These are phyloP conservation scores for Volucella inflata DNA, from an alignment of 2,888 invertebrate species.

Conservation along the genomic window DNA sequence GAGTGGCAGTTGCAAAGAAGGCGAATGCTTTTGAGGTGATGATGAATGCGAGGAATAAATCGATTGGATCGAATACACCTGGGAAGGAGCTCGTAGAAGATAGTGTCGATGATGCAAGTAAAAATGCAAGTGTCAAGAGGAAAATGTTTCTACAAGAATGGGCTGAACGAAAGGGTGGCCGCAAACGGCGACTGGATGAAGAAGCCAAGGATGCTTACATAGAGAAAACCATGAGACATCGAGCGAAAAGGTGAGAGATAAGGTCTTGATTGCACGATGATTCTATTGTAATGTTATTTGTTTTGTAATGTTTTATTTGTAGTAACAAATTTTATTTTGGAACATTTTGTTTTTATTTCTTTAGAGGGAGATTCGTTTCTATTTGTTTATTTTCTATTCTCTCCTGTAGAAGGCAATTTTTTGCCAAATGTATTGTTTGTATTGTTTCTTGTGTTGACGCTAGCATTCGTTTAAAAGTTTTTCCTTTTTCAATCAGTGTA, in stretches of 20 bases:
- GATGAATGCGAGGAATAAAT: slow-evolving; percentile 88
- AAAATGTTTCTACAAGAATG: slow-evolving; percentile 86
- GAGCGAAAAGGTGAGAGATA: slow-evolving; percentile 84
- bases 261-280: neutral
- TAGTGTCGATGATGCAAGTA: slow-evolving; percentile 72
- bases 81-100: slow-evolving; percentile 83
- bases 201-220: slow-evolving; percentile 86
- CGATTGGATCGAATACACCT: slow-evolving; percentile 87
- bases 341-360: no score
- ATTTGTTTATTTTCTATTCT: no score
- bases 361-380: no score
- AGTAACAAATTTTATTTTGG: slow-evolving; percentile 1
- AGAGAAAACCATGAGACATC: slow-evolving; percentile 86
- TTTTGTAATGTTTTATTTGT: neutral
- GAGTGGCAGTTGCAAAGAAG: slow-evolving; percentile 61
- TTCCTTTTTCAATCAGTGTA: no score
- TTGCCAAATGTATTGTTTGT: no score
- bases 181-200: slow-evolving; percentile 86
- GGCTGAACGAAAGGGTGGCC: slow-evolving; percentile 87
- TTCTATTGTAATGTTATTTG: slow-evolving; percentile 1
- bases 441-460: no score
- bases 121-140: slow-evolving; percentile 84
- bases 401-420: no score
- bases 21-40: slow-evolving; percentile 87
- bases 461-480: no score